Base-by-base conservation (phyloP, 2,888 invertebrate genomes). In the Caenorhabditis panamensis region DNA sequence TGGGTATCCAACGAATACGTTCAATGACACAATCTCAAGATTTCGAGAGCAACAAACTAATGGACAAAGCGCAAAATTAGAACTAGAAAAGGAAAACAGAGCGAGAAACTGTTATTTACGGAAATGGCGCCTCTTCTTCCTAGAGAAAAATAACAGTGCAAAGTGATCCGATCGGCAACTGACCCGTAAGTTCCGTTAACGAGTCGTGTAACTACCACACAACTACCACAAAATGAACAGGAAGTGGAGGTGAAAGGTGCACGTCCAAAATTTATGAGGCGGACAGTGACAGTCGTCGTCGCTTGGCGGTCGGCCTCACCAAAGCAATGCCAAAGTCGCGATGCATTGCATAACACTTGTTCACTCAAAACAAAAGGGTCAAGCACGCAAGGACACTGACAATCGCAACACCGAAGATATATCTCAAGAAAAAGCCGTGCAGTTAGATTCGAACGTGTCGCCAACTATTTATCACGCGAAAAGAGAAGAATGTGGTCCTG, bases 221-320 rank as follows among this genome's bases (percentile, higher is more conserved):
- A 44, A 72, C 56, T 41, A 36, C 36, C 49, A 56, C 44, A 28
- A 56, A 58, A 51, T 51, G 28, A 63, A 37, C 36, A 59, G 59
- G 58, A 59, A 69, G 47, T 51, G 24, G 37, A n/a, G 20, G 53
- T 67, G 54, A 54, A 24, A 58, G 61, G 67, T 24, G 68, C 24
- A 20, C 49, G 49, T 41, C 20, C 31, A 18, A 59, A 77, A 77
- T 77, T 77, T 77, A 77, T 77, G 69, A 37, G 31, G 69, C 69
- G 69, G 41, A 63, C 62, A 68, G 44, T 47, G 41, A 63, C 62
- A 68, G 54, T 56, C 53, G 56, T 20, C 37, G 67, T 54, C 24
- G 36, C 5, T 63, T 51, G 68, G 44, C 77, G 77, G 77, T 47
- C 77, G 77, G 77, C 18, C 24, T 41, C 26, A 47, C 31, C 63